Percentiles rank a stretch among this genome's conserved stretches.
These are phyloP conservation scores for Amphimedon queenslandica DNA, from an alignment of 37 sponge, comb jelly and placozoan genomes.

Conservation along the genomic window DNA sequence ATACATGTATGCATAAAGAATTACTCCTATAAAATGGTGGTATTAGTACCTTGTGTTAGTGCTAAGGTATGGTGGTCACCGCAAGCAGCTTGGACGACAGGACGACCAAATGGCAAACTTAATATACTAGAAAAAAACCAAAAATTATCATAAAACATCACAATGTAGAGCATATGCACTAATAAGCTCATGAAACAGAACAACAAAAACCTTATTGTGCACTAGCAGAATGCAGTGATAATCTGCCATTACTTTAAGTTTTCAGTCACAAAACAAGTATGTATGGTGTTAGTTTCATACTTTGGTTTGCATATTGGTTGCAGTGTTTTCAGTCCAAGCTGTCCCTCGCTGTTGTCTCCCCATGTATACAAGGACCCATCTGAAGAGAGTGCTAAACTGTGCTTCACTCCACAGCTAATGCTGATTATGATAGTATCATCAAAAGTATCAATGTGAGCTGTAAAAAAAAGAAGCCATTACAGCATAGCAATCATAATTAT, in stretches of 20 bases:
- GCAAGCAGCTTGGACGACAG: slow-evolving; percentile 58
- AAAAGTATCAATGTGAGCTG: too few relatives aligned
- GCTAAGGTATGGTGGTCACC: slow-evolving; percentile 54
- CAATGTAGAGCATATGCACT: too few relatives aligned
- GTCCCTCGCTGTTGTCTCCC: slow-evolving; percentile 68
- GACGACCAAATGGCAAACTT: background rate
- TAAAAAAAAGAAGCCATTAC: too few relatives aligned
- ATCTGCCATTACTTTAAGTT: slow-evolving; percentile 1
- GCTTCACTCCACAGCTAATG: slow-evolving; percentile 54
- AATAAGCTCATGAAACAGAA: background rate
- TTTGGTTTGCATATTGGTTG: background rate
- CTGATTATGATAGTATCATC: too few relatives aligned
- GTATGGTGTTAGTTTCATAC: too few relatives aligned
- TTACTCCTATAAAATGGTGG: background rate
- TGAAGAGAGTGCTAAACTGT: slow-evolving; percentile 40
- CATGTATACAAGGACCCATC: slow-evolving; percentile 48
- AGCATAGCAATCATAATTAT: too few relatives aligned
- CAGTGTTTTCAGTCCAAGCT: slow-evolving; percentile 48
- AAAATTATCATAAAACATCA: too few relatives aligned
- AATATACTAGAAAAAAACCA: background rate
- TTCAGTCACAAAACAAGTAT: too few relatives aligned
- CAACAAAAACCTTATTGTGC: too few relatives aligned
- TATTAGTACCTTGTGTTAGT: slow-evolving; percentile 32
- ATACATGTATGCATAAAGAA: slow-evolving; percentile 5
- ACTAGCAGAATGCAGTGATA: too few relatives aligned